These are phyloP conservation scores for Psilopogon haemacephalus DNA, from an alignment of 2,113 vertebrate species.

Conservation along the genomic window DNA sequence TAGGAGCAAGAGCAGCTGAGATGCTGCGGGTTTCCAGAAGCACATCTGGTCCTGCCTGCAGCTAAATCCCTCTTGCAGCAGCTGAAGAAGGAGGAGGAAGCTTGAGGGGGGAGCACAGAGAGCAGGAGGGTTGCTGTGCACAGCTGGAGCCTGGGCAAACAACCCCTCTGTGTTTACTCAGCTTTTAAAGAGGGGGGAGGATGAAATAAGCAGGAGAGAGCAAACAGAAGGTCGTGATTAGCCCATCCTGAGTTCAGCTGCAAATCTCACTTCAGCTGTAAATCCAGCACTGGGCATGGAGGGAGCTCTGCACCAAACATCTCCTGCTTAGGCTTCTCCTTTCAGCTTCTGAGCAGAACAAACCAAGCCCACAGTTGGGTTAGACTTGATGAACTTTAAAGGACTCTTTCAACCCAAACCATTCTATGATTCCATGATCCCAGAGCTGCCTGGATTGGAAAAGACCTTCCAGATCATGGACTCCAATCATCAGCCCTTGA, in stretches of 20 bases:
- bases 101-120: background rate
- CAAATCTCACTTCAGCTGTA: background rate
- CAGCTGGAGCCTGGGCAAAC: background rate
- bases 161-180: no score
- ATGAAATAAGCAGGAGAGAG: background rate
- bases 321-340: background rate
- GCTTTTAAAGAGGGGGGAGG: background rate
- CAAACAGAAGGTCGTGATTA: background rate
- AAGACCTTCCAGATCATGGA: no score
- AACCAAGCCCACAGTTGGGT: background rate
- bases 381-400: no score
- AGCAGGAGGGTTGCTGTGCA: background rate
- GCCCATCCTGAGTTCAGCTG: background rate
- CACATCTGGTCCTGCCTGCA: background rate
- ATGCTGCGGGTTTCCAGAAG: background rate
- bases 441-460: no score
- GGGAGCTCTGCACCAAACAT: background rate
- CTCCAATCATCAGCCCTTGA: no score
- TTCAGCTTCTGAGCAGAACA: background rate
- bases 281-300: background rate
- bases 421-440: no score
- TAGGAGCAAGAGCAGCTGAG: background rate
- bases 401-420: no score
- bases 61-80: background rate
- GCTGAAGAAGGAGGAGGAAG: background rate